Evolutionary conservation across 2,113 vertebrate genomes (phyloP), one percentile per base, ranked within the genome.

Genomic region (Rhynchopsitta pachyrhyncha): DNA sequence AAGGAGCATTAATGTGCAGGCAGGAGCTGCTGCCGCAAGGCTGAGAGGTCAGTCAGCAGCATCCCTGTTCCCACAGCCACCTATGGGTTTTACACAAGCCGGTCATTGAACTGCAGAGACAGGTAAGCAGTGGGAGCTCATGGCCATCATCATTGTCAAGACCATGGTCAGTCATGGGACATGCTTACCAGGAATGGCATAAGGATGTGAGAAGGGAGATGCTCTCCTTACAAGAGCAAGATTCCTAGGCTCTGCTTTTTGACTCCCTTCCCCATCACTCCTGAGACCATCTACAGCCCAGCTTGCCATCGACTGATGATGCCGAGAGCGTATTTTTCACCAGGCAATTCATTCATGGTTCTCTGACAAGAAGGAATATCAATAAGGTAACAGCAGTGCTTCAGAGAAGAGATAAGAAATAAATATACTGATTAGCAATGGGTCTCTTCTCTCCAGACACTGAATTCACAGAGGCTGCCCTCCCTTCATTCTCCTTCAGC

Each of bases 251-350:
- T 86, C 68, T 82, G 35, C 8, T 68, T 83, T 87, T 23, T 44
- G 29, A 63, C 27, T 59, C 31, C 24, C 17, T 86, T 82, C 17
- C 24, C 44, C 28, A 53, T 24, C 4, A 2, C 62, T 63, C 3
- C 25, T 11, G 52, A 62, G 19, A 80, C 10, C 25, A 74, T 4
- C 37, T 69, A 47, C 27, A 70, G 33, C 57, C 44, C 42, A 33
- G 33, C 23, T 39, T 73, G 27, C 33, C 33, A 37, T n/a, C 0
- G 0, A 52, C 19, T 18, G n/a, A 1, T 5, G 47, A 64, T 0
- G 2, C 63, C 3, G 25, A 90, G 25, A 27, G n/a, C 2, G 8
- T 44, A n/a, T 5, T 35, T 49, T 41, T 55, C 4, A 80, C 17
- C 42, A 77, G n/a, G 11, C 10, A 79, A 80, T n/a, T 86, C 44